Conservation (phyloP, 2,888 invertebrate species). For the Choristoneura rosaceana region DNA sequence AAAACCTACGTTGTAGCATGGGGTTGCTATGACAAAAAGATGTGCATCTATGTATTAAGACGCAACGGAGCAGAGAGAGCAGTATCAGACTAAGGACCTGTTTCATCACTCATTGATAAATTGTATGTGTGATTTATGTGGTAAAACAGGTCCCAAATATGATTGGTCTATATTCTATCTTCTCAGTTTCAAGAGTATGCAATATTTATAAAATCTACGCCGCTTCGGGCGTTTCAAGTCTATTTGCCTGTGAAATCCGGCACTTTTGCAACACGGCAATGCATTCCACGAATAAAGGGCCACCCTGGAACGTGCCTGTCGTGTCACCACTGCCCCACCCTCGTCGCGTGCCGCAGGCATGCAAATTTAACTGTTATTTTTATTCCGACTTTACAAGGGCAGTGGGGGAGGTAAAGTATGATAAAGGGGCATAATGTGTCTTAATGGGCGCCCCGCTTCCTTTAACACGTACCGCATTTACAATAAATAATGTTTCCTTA, state of each 20-base stretch:
- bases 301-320: slow-evolving; percentile 47
- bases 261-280: slow-evolving; percentile 57
- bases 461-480: slow-evolving; percentile 47
- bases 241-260: slow-evolving; percentile 25
- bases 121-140: no score
- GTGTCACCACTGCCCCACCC: slow-evolving; percentile 60
- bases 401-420: slow-evolving; percentile 73
- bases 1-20: no score
- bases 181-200: no score
- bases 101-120: no score
- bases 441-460: slow-evolving; percentile 50
- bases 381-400: slow-evolving; percentile 80
- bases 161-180: no score
- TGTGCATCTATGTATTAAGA: no score
- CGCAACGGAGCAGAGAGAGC: no score
- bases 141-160: no score
- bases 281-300: slow-evolving; percentile 65
- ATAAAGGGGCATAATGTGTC: slow-evolving; percentile 60
- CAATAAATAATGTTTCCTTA: slow-evolving; percentile 41
- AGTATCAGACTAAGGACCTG: no score
- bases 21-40: no score
- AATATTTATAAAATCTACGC: no score
- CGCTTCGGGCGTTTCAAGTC: not conserved
- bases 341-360: slow-evolving; percentile 65
- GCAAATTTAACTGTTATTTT: slow-evolving; percentile 83